A percentile compares a stretch with the other conserved stretches of the same genome.
Conservation (phyloP, 2,888 invertebrate genomes). For the Calliscelio sp. region DNA sequence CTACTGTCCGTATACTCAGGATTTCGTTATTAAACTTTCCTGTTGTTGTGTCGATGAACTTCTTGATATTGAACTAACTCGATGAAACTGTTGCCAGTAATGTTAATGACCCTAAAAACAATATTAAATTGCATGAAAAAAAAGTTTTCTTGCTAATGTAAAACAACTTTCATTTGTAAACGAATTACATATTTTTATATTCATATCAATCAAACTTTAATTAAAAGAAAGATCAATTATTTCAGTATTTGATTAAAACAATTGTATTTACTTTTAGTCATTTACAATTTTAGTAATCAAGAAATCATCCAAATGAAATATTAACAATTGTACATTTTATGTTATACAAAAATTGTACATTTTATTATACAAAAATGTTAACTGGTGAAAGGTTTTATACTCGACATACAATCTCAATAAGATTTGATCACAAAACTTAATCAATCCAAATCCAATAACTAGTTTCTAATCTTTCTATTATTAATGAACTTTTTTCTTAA, state of each 20-base stretch:
- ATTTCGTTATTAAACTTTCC: conserved; percentile 50
- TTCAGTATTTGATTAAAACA: too few species aligned
- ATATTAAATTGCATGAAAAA: too few species aligned
- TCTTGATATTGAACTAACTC: conserved; percentile 8
- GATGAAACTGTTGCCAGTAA: conserved; percentile 1
- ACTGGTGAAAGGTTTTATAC: conserved; percentile 54
- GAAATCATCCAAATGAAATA: too few species aligned
- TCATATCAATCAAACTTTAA: too few species aligned
- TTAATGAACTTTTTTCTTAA: not conserved
- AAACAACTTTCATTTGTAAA: too few species aligned
- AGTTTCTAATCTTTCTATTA: conserved; percentile 48
- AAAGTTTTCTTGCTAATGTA: too few species aligned
- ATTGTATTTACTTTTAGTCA: too few species aligned
- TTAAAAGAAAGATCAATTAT: too few species aligned
- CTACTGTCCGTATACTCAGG: conserved; percentile 7
- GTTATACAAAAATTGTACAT: conserved; percentile 9
- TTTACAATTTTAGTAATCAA: too few species aligned
- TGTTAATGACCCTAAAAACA: conserved; percentile 35
- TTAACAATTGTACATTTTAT: too few species aligned
- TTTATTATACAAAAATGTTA: conserved; percentile 22
- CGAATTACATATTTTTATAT: too few species aligned
- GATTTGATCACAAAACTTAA: conserved; percentile 11
- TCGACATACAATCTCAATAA: too few species aligned
- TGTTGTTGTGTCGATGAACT: conserved; percentile 45
- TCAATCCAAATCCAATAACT: not conserved